Percentiles rank a stretch among this genome's conserved stretches.
phyloP scores from a whole-genome alignment of 2,113 vertebrate genomes.

The Perca schrenkii region DNA sequence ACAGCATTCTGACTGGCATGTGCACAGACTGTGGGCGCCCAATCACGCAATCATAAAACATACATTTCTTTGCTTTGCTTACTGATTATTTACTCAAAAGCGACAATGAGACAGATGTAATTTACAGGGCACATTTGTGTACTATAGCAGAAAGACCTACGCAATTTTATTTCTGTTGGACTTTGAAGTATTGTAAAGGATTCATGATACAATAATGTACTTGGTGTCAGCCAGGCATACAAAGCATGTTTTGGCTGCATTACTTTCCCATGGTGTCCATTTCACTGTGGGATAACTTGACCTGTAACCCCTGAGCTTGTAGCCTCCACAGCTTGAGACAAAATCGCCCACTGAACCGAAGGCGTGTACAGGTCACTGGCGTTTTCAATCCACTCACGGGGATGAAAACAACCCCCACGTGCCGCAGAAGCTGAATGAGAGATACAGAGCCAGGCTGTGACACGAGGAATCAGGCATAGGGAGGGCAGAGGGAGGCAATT shows the following conservation, averaged over 20 bases:
- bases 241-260: conserved; percentile 37
- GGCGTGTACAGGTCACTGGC: conserved; percentile 74
- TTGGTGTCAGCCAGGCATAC: conserved; percentile 39
- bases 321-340: conserved; percentile 61
- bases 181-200: conserved; percentile 23
- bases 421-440: conserved; percentile 67
- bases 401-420: conserved; percentile 72
- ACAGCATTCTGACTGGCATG: neutral
- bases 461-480: conserved; percentile 38
- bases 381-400: conserved; percentile 74
- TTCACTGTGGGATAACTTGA: conserved; percentile 71
- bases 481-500: conserved; percentile 67
- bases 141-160: neutral
- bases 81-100: neutral
- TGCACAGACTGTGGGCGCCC: neutral
- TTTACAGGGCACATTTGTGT: neutral
- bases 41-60: neutral
- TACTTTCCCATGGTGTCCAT: conserved; percentile 65
- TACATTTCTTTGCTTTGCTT: neutral
- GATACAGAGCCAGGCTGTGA: conserved; percentile 51
- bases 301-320: conserved; percentile 59
- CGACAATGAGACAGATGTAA: neutral
- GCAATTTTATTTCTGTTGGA: neutral
- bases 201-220: conserved; percentile 12
- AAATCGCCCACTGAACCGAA: conserved; percentile 76